Percentiles rank a stretch among this genome's conserved stretches.
These are phyloP conservation scores for Cephus spinipes DNA, from an alignment of 2,888 invertebrate genomes.

Conservation along the genomic window DNA sequence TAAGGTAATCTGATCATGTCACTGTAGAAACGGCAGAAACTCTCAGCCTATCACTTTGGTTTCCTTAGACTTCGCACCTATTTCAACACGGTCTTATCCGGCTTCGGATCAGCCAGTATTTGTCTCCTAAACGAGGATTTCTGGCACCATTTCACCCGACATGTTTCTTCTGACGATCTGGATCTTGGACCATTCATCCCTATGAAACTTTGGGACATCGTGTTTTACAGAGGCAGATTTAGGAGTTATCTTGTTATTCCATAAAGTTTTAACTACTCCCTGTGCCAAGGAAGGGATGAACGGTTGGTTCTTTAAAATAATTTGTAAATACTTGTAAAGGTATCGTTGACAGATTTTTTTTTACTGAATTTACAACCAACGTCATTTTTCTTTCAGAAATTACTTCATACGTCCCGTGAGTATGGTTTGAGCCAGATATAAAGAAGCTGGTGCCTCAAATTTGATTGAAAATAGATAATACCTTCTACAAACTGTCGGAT, in stretches of 20 bases:
- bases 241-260: slow-evolving; percentile 7
- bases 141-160: slow-evolving; percentile 31
- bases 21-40: slow-evolving; percentile 20
- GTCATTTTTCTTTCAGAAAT: background rate
- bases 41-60: slow-evolving; percentile 21
- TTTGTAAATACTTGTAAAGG: background rate
- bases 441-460: slow-evolving; percentile 16
- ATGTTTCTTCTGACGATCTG: slow-evolving; percentile 23
- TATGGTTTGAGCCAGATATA: background rate
- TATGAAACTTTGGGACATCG: slow-evolving; percentile 12
- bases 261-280: background rate
- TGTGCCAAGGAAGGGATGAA: background rate
- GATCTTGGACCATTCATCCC: slow-evolving; percentile 38
- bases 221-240: slow-evolving; percentile 21
- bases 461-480: slow-evolving; percentile 19
- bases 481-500: slow-evolving; percentile 35
- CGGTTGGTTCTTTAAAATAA: background rate
- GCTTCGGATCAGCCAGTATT: slow-evolving; percentile 40
- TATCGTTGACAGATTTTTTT: background rate
- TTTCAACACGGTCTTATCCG: slow-evolving; percentile 47
- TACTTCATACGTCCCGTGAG: background rate
- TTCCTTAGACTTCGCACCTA: slow-evolving; percentile 46
- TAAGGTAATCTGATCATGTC: slow-evolving; percentile 41
- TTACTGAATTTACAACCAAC: background rate
- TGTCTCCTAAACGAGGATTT: slow-evolving; percentile 40